These are phyloP conservation scores for Apteryx owenii DNA, from an alignment of 2,113 vertebrate genomes.

Conservation along the genomic window DNA sequence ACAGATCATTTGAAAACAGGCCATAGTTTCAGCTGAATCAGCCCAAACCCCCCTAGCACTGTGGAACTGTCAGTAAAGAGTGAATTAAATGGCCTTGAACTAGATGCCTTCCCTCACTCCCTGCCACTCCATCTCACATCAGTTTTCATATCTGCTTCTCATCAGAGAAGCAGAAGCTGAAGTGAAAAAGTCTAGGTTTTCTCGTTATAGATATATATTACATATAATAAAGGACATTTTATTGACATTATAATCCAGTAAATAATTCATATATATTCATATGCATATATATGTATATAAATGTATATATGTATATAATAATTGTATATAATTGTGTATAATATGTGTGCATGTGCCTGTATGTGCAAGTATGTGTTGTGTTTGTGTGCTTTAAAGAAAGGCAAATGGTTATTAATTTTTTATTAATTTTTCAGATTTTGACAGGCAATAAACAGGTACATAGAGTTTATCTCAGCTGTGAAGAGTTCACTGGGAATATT, in stretches of 20 bases:
- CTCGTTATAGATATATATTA: neutral
- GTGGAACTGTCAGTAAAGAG: neutral
- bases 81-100: neutral
- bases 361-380: neutral
- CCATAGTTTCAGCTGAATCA: conserved; percentile 8
- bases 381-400: neutral
- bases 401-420: neutral
- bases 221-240: neutral
- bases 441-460: neutral
- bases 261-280: neutral
- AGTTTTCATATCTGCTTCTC: neutral
- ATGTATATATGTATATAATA: neutral
- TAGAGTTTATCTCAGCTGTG: neutral
- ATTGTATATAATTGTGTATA: too few relatives aligned
- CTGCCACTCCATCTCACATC: neutral
- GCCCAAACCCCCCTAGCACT: neutral
- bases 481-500: neutral
- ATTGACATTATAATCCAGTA: neutral
- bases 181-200: neutral
- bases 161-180: neutral
- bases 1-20: neutral
- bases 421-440: neutral
- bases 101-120: neutral
- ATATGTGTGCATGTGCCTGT: neutral
- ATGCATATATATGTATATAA: neutral